phyloP scores from a whole-genome alignment of 1,140 invertebrate genomes.

The Drosophila kohkoa region DNA sequence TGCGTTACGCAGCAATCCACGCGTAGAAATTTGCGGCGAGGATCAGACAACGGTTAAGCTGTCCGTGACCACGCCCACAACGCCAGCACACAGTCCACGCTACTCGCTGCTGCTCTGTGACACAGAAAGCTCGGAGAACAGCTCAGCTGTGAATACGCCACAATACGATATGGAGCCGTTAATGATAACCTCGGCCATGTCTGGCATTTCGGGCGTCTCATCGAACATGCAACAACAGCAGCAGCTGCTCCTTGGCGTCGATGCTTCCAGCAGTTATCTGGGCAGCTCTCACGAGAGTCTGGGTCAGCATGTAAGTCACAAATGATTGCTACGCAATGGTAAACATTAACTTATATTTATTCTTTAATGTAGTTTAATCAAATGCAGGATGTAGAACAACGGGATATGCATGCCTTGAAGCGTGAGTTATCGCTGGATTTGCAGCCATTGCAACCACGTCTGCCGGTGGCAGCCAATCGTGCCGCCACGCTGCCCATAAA shows the following conservation, averaged over 20 bases:
- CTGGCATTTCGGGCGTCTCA: slow-evolving; percentile 72
- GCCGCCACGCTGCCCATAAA: slow-evolving; percentile 61
- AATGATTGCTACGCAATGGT: no score
- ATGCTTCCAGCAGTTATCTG: slow-evolving; percentile 64
- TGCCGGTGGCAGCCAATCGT: slow-evolving; percentile 52
- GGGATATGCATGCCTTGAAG: slow-evolving; percentile 81
- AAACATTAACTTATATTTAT: background rate
- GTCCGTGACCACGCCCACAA: slow-evolving; percentile 74
- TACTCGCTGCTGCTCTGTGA: slow-evolving; percentile 79
- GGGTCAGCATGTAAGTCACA: slow-evolving; percentile 67
- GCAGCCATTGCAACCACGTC: slow-evolving; percentile 61
- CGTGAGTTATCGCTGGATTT: slow-evolving; percentile 80
- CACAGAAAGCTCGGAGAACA: slow-evolving; percentile 81
- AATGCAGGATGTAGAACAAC: slow-evolving; percentile 59
- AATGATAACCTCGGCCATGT: slow-evolving; percentile 77
- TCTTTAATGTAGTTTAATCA: slow-evolving; percentile 60
- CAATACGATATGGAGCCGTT: slow-evolving; percentile 82
- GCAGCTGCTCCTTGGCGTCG: slow-evolving; percentile 68
- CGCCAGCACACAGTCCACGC: slow-evolving; percentile 76
- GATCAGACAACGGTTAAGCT: slow-evolving; percentile 56
- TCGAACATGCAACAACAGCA: slow-evolving; percentile 76
- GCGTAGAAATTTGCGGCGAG: slow-evolving; percentile 35
- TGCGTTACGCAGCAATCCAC: slow-evolving; percentile 27
- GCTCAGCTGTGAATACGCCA: slow-evolving; percentile 80
- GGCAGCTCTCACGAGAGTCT: slow-evolving; percentile 78